Conservation (phyloP, 2,113 vertebrate species). For the Salvator merianae region DNA sequence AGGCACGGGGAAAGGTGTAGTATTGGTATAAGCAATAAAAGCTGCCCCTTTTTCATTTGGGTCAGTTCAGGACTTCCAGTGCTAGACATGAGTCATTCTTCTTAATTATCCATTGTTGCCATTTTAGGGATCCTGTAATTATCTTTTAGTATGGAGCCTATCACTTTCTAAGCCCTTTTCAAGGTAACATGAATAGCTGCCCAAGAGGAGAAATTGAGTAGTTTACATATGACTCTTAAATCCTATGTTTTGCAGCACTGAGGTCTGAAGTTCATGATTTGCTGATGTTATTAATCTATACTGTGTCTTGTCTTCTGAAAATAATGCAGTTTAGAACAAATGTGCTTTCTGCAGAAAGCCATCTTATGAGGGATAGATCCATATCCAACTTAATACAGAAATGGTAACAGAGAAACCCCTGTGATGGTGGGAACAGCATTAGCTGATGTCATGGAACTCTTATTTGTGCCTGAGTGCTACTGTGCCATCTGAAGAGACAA, state of each 20-base stretch:
- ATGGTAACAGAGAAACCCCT: neutral
- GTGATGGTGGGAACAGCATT: too few relatives aligned
- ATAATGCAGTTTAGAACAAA: neutral
- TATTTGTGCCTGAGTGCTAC: neutral
- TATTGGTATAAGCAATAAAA: neutral
- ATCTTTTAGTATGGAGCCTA: neutral
- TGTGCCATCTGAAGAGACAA: too few relatives aligned
- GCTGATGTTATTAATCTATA: neutral
- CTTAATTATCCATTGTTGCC: neutral
- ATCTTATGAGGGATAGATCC: neutral
- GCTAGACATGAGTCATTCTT: neutral
- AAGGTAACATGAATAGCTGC: neutral
- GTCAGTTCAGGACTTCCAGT: neutral
- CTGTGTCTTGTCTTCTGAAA: neutral
- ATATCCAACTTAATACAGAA: neutral
- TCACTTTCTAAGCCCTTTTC: neutral
- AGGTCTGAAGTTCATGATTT: neutral
- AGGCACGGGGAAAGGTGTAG: neutral
- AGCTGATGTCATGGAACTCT: neutral
- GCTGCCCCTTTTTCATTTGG: neutral
- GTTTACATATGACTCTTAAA: neutral
- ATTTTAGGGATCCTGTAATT: neutral
- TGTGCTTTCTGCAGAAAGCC: neutral
- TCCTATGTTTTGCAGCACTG: neutral
- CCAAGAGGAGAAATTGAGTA: too few relatives aligned